These are phyloP conservation scores for Brachionus asplanchnoidis DNA, from an alignment of 1,140 invertebrate genomes.

Conservation along the genomic window DNA sequence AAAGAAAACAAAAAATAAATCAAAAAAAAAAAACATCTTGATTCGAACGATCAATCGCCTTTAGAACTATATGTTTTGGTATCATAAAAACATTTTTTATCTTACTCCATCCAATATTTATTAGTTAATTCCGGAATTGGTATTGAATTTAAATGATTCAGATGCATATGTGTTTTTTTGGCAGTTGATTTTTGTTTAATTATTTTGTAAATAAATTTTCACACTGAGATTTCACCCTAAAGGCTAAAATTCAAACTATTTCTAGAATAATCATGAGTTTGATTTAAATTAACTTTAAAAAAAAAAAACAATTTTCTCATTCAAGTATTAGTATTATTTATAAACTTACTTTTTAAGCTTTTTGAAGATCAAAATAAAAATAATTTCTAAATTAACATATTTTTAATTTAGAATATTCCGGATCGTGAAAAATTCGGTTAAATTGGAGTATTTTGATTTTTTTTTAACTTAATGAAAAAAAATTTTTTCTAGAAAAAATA, in stretches of 20 bases:
- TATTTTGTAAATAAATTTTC: neutral
- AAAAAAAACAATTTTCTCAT: neutral
- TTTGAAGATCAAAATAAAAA: neutral
- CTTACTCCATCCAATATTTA: neutral
- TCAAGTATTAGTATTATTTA: neutral
- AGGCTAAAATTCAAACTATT: neutral
- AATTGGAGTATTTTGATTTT: neutral
- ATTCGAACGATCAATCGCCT: neutral
- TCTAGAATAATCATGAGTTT: neutral
- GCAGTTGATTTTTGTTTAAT: neutral
- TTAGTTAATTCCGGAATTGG: slow-evolving; percentile 7
- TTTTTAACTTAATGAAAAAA: neutral
- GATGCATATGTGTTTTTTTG: neutral
- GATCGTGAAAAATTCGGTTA: slow-evolving; percentile 7
- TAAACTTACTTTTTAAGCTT: neutral
- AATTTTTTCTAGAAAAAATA: neutral
- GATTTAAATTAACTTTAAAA: neutral
- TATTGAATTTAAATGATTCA: neutral
- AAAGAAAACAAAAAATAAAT: slow-evolving; percentile 23
- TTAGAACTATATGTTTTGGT: neutral
- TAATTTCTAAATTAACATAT: neutral
- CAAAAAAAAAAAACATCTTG: neutral
- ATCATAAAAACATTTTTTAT: neutral
- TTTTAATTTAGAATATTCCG: neutral
- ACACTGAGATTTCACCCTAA: neutral